Base-by-base conservation (phyloP, 2,113 vertebrate genomes). In the Aleadryas rufinucha region DNA sequence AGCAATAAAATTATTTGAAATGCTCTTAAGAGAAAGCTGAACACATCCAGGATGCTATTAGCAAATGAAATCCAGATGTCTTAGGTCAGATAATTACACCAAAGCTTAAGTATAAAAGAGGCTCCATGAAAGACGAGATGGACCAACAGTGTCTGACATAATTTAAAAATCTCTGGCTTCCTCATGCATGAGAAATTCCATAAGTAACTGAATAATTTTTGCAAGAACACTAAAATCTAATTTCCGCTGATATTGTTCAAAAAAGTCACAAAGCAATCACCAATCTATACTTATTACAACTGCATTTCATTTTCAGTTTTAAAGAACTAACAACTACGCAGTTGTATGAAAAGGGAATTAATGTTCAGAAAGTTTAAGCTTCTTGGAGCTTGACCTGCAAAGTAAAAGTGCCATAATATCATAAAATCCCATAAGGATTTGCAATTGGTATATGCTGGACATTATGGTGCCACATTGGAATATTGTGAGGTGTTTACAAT, bases 231-330 rank as follows among this genome's bases (percentile, higher is more conserved):
- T 95, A 82, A 83, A 76, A 60, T 44, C 16, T 83, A 65, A 80
- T 71, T 87, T 76, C 37, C 41, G 68, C n/a, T 78, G 41, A 88
- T 57, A 85, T 45, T 92, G 53, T 7, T 14, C 47, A 70, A 94
- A 94, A 64, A 87, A 94, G 66, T 53, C 60, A 83, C 64, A 85
- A 95, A 97, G 70, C 57, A 95, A 93, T 89, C 54, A 61, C 63
- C 64, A 52, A 80, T 45, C 31, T 57, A 49, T 28, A 45, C 6
- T 84, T n/a, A 64, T 31, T 76, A 60, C 59, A 65, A 69, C 2
- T 54, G 35, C 16, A 35, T 13, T 76, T 52, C 7, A 45, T 70
- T 91, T 84, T 56, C 33, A 2, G 11, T 26, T 56, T 84, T 56
- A 59, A 72, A 77, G 68, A 45, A 64, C 27, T 28, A 81, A 31